Evolutionary conservation across 2,797 vertebrate genomes (phyloP).

Genomic region (Pelobates cultripes): DNA sequence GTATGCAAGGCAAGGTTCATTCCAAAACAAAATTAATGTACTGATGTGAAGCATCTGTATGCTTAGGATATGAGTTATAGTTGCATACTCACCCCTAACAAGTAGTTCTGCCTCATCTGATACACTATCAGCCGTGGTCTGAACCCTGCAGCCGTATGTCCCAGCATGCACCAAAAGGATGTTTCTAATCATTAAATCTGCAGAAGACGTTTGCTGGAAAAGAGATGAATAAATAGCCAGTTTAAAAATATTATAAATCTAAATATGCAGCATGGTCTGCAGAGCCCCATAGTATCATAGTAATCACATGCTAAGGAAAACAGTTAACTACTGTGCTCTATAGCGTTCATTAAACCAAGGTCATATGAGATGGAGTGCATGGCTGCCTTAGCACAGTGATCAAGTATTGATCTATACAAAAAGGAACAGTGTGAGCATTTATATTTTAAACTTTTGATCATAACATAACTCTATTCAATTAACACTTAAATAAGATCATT

Average conservation of each 20-base stretch:
- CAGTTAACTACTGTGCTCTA: too few species aligned
- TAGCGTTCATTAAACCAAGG: background rate
- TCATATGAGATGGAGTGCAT: background rate
- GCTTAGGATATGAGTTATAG: conserved; percentile 10
- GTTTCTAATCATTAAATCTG: conserved; percentile 98
- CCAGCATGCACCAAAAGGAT: conserved; percentile 95
- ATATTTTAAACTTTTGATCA: too few species aligned
- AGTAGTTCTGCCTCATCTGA: conserved; percentile 91
- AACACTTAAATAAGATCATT: too few species aligned
- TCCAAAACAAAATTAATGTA: background rate
- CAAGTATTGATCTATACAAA: too few species aligned
- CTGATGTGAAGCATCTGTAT: background rate
- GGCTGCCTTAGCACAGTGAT: too few species aligned
- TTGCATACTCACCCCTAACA: conserved; percentile 87
- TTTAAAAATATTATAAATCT: conserved; percentile 67
- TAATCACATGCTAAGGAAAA: background rate
- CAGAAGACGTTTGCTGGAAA: conserved; percentile 91
- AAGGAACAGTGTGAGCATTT: too few species aligned
- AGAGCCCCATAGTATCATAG: background rate
- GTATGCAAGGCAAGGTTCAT: background rate
- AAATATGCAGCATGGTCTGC: conserved; percentile 58
- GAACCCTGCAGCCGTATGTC: conserved; percentile 90
- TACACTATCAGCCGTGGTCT: conserved; percentile 90
- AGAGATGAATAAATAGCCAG: conserved; percentile 53
- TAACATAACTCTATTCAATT: too few species aligned